A percentile compares a stretch with the other conserved stretches of the same genome.
Conservation (phyloP, 2,888 invertebrate species). For the Sesia bembeciformis region DNA sequence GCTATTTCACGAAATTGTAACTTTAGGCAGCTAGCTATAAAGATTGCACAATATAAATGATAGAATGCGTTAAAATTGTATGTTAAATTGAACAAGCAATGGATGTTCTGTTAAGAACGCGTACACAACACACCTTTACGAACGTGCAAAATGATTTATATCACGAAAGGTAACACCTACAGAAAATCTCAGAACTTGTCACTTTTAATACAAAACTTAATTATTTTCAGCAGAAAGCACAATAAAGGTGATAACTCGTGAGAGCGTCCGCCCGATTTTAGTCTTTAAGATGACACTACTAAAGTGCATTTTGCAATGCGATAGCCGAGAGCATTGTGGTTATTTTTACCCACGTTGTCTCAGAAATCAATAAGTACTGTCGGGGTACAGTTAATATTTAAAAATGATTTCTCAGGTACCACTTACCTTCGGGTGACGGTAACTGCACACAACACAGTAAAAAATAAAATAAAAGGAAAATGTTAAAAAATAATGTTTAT, state of each 20-base stretch:
- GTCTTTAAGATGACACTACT: slow-evolving; percentile 13
- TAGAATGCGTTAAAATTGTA: too few relatives aligned
- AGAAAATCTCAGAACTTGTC: background rate
- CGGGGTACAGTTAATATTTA: background rate
- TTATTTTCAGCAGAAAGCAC: background rate
- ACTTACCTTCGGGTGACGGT: slow-evolving; percentile 38
- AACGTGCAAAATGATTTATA: too few relatives aligned
- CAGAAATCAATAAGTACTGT: slow-evolving; percentile 36
- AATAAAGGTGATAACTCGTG: slow-evolving; percentile 15
- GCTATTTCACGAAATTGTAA: too few relatives aligned
- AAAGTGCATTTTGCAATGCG: slow-evolving; percentile 16
- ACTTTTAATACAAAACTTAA: background rate
- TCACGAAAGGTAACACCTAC: too few relatives aligned
- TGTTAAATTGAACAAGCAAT: too few relatives aligned
- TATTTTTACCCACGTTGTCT: slow-evolving; percentile 39
- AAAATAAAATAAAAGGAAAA: slow-evolving; percentile 17
- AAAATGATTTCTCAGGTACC: slow-evolving; percentile 2
- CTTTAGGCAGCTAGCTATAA: too few relatives aligned
- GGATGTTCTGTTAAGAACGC: too few relatives aligned
- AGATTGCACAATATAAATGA: too few relatives aligned
- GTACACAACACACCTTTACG: too few relatives aligned
- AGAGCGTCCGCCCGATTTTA: slow-evolving; percentile 9
- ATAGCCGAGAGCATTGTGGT: slow-evolving; percentile 17
- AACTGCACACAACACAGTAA: slow-evolving; percentile 33
- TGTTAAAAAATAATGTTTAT: slow-evolving; percentile 9